Evolutionary conservation across 2,113 vertebrate genomes (phyloP), one percentile per base, ranked within the genome.

Genomic region (Phaetusa simplex): DNA sequence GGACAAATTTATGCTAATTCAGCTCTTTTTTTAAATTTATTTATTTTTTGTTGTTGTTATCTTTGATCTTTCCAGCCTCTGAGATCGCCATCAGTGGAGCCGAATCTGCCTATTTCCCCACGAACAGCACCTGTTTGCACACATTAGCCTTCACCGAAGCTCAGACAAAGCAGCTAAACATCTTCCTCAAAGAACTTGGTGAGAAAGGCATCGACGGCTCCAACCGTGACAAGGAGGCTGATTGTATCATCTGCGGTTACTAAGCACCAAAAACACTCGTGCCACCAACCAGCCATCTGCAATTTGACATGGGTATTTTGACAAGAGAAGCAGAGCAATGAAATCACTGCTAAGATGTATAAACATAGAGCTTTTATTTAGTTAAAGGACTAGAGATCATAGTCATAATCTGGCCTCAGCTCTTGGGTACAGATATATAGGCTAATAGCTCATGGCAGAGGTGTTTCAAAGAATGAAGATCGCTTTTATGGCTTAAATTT

Each of bases 61-160:
- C 23, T 85, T 72, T 72, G 22, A 34, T 82, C 22, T 94, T 95
- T 81, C 8, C 94, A 98, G 97, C 83, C 29, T 96, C 96, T 12
- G 65, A 76, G 42, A 8, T 3, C 43, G 86, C 79, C 23, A 5
- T 98, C 43, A 69, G 98, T 24, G 98, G 98, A 73, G 85, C 43
- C 12, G 10, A 74, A 5, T 97, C 98, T 8, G 96, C 98, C 2
- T 99, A 98, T 94, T 99, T 99, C 76, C 95, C 97, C 8, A 12
- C 77, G 73, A 90, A 94, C 53, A 95, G 84, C 81, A 96, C 92
- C 96, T 99, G 98, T 30, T 86, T 97, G 45, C 93, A 10, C 47
- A 98, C 96, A 5, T 82, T 97, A 82, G 96, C 80, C 21, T 58
- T 45, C 64, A 11, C 42, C 11, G 17, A 59, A 7, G 56, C 64